Conservation (phyloP, 2,888 invertebrate genomes). For the Sinodicranocentrus sp. region DNA sequence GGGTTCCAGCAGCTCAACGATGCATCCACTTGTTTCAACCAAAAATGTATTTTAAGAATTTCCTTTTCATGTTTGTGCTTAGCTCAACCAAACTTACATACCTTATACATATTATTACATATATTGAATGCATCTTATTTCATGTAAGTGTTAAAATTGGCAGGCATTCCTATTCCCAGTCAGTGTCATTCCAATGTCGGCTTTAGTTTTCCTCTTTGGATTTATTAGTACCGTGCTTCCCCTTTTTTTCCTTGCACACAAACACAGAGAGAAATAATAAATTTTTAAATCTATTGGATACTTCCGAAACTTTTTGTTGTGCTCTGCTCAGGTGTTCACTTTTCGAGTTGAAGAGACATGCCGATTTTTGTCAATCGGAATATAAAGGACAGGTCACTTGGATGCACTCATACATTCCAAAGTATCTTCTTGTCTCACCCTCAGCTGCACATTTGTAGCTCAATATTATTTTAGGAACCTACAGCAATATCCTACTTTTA, state of each 20-base stretch:
- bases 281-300: slow-evolving; percentile 45
- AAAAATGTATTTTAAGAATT: slow-evolving; percentile 1
- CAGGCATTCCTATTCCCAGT: slow-evolving; percentile 3
- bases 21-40: slow-evolving; percentile 30
- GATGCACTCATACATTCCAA: slow-evolving; percentile 16
- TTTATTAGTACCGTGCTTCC: slow-evolving; percentile 7
- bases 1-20: slow-evolving; percentile 3
- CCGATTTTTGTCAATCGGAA: slow-evolving; percentile 27
- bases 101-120: not conserved
- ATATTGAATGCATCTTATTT: slow-evolving; percentile 13
- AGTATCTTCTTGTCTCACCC: slow-evolving; percentile 13
- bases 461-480: not conserved
- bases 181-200: slow-evolving; percentile 55
- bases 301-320: slow-evolving; percentile 34
- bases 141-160: slow-evolving; percentile 21
- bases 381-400: slow-evolving; percentile 38
- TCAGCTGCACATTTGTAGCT: slow-evolving; percentile 12
- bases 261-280: not conserved
- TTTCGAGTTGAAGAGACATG: not conserved
- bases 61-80: slow-evolving; percentile 7
- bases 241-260: slow-evolving; percentile 32
- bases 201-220: slow-evolving; percentile 44
- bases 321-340: slow-evolving; percentile 46
- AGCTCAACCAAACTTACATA: not conserved
- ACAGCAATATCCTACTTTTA: not conserved